Evolutionary conservation across 2,113 vertebrate genomes (phyloP).

Genomic region (Sylvilagus bachmani): DNA sequence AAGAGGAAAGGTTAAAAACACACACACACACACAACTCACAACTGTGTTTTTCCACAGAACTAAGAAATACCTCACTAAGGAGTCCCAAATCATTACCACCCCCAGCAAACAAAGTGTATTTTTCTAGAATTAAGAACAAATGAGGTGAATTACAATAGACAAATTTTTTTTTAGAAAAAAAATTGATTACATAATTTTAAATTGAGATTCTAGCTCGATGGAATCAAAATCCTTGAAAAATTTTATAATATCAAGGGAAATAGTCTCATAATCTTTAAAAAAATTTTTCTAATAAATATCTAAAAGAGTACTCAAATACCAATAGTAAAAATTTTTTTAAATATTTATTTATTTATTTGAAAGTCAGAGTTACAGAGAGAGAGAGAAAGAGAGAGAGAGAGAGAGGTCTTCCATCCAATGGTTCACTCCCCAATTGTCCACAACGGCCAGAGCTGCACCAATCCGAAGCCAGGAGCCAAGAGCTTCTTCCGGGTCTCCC

Average conservation of each 20-base stretch:
- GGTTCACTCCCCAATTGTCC: too few species aligned
- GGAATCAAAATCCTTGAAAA: conserved; percentile 15
- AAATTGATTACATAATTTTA: background rate
- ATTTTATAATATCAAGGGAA: background rate
- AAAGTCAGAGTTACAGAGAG: too few species aligned
- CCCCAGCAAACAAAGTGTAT: background rate
- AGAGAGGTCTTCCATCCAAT: too few species aligned
- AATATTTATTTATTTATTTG: too few species aligned
- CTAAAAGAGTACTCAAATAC: conserved; percentile 62
- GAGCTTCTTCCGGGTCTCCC: too few species aligned
- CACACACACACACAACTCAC: too few species aligned
- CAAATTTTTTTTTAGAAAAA: background rate
- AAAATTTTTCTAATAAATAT: conserved; percentile 9
- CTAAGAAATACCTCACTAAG: background rate
- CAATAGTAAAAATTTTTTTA: conserved; percentile 44
- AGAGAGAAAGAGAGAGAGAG: too few species aligned
- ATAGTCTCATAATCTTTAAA: background rate
- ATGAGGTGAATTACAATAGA: background rate
- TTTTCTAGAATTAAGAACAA: background rate
- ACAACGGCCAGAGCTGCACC: too few species aligned
- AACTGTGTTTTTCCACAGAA: background rate
- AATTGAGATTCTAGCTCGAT: background rate
- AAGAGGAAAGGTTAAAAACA: background rate
- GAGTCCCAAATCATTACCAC: background rate
- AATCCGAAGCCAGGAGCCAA: too few species aligned